These are phyloP conservation scores for Bombus fervidus DNA, from an alignment of 1,140 invertebrate species.

Conservation along the genomic window DNA sequence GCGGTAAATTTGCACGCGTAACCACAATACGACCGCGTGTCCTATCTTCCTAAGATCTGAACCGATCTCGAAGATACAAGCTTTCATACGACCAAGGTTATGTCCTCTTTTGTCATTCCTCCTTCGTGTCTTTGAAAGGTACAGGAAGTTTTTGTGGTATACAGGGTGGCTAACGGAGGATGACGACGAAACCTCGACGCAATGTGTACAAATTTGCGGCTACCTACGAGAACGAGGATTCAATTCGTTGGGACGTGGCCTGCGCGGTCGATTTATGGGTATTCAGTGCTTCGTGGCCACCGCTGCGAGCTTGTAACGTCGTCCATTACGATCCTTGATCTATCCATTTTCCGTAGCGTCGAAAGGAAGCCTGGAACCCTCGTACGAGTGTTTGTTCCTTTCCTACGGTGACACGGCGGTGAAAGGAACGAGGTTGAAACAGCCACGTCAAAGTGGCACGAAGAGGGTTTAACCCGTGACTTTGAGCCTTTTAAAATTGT, in stretches of 20 bases:
- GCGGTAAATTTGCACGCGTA: conserved; percentile 17
- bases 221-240: conserved; percentile 56
- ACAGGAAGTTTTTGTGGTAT: background rate
- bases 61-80: conserved; percentile 41
- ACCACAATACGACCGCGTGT: conserved; percentile 36
- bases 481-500: conserved; percentile 16
- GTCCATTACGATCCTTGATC: conserved; percentile 27
- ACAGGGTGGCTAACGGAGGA: background rate
- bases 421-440: background rate
- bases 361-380: background rate
- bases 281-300: conserved; percentile 1
- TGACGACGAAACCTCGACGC: conserved; percentile 1
- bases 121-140: background rate
- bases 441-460: conserved; percentile 17
- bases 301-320: conserved; percentile 4
- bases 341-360: conserved; percentile 27
- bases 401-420: no score
- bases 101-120: background rate
- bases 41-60: conserved; percentile 53
- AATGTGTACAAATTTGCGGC: conserved; percentile 61
- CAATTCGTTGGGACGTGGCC: conserved; percentile 30
- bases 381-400: background rate
- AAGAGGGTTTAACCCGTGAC: conserved; percentile 24
- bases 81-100: no score
- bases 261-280: conserved; percentile 29